Conservation (phyloP, 2,888 invertebrate genomes). For the Meiosimyza decipiens region DNA sequence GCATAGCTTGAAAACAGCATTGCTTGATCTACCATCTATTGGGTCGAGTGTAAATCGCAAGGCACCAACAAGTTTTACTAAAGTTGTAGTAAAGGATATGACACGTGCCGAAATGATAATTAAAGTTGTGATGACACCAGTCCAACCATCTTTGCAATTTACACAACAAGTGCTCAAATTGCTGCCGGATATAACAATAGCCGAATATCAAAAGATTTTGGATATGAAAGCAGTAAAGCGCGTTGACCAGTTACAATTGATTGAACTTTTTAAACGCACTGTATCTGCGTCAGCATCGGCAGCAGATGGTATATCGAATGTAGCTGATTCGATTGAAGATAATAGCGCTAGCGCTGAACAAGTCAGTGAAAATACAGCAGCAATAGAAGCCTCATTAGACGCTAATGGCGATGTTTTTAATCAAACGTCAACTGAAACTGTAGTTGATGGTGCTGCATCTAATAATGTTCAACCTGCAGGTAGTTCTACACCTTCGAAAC, state of each 20-base stretch:
- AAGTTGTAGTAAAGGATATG: slow-evolving; percentile 84
- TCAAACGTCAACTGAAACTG: neutral
- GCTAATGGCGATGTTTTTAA: neutral
- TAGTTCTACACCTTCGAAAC: slow-evolving; percentile 57
- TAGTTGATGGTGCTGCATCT: slow-evolving; percentile 17
- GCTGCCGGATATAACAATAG: slow-evolving; percentile 86
- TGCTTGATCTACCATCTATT: slow-evolving; percentile 93
- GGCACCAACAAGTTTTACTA: slow-evolving; percentile 88
- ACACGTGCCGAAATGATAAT: slow-evolving; percentile 98
- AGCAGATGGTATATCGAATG: neutral
- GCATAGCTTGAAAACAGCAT: slow-evolving; percentile 91
- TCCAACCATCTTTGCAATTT: slow-evolving; percentile 81
- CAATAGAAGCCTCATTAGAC: slow-evolving; percentile 2
- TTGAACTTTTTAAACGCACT: slow-evolving; percentile 71
- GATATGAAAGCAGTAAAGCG: slow-evolving; percentile 89
- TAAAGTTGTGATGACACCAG: slow-evolving; percentile 97
- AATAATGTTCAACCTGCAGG: neutral
- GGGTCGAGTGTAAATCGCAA: slow-evolving; percentile 89
- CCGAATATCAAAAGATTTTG: slow-evolving; percentile 93
- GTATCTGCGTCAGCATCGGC: slow-evolving; percentile 56
- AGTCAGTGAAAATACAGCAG: slow-evolving; percentile 26
- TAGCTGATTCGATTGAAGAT: slow-evolving; percentile 22
- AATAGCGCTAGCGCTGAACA: slow-evolving; percentile 27
- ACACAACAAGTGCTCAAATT: slow-evolving; percentile 91
- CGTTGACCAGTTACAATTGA: slow-evolving; percentile 70